Conservation (phyloP, 2,888 invertebrate species). For the Philereme transversata region DNA sequence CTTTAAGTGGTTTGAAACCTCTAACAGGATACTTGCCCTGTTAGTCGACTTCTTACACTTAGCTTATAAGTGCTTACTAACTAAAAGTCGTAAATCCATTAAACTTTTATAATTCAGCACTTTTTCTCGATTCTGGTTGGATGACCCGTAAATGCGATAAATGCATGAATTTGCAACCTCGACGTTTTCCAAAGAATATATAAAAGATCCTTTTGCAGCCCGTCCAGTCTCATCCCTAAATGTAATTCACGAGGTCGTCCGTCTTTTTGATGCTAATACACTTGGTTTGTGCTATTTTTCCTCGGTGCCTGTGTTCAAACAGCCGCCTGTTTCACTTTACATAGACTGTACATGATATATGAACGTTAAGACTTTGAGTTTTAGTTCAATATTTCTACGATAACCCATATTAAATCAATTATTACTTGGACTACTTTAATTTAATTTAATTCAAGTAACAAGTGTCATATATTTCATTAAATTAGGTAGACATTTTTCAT, state of each 20-base stretch:
- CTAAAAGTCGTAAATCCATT: too few species aligned
- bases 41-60: too few species aligned
- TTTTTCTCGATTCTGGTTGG: too few species aligned
- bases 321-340: not conserved
- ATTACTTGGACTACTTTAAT: too few species aligned
- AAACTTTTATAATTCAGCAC: too few species aligned
- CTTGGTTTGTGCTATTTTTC: conserved; percentile 36
- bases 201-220: conserved; percentile 37
- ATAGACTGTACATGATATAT: not conserved
- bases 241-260: conserved; percentile 37
- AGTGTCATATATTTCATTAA: too few species aligned
- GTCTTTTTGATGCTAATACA: conserved; percentile 62
- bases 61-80: too few species aligned
- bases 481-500: too few species aligned
- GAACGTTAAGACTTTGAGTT: not conserved
- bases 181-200: conserved; percentile 21
- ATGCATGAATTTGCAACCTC: conserved; percentile 1
- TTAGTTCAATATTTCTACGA: not conserved
- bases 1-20: too few species aligned
- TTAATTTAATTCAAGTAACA: too few species aligned
- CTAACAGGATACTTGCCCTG: too few species aligned
- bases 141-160: not conserved
- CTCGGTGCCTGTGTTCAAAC: not conserved
- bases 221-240: conserved; percentile 40
- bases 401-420: too few species aligned